These are phyloP conservation scores for Coregonus clupeaformis DNA, from an alignment of 2,113 vertebrate genomes.

Conservation along the genomic window DNA sequence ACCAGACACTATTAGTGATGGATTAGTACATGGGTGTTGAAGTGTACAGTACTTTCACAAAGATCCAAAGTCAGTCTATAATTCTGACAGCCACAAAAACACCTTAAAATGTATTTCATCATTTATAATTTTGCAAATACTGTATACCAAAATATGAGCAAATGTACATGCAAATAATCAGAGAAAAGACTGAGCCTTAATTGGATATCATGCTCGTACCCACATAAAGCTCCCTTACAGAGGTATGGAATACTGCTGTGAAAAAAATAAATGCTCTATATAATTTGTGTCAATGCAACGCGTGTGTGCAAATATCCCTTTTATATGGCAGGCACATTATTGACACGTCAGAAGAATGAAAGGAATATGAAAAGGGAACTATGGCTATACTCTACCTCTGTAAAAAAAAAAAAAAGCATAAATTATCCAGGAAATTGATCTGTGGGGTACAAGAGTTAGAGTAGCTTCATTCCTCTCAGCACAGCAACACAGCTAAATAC, in stretches of 20 bases:
- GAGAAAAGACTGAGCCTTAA: background rate
- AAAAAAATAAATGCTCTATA: background rate
- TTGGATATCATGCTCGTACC: background rate
- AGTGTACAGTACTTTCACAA: background rate
- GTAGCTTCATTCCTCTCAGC: constrained; percentile 39
- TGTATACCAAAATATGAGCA: background rate
- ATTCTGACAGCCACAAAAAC: constrained; percentile 20
- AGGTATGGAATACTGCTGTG: background rate
- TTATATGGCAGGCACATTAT: background rate
- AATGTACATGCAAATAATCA: background rate
- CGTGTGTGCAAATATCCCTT: constrained; percentile 36
- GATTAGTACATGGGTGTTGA: constrained; percentile 23
- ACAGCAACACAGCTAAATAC: constrained; percentile 31
- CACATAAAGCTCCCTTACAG: background rate
- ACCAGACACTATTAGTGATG: constrained; percentile 30
- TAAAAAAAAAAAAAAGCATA: constrained; percentile 27
- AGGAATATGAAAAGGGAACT: constrained; percentile 42
- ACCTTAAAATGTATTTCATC: background rate
- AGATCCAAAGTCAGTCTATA: constrained; percentile 9
- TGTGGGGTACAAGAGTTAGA: too few relatives aligned
- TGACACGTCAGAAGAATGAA: constrained; percentile 50
- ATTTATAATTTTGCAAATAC: too few relatives aligned
- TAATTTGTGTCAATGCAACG: constrained; percentile 21
- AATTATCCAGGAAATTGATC: constrained; percentile 47
- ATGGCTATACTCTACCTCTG: constrained; percentile 45